Base-by-base conservation (phyloP, 2,888 invertebrate genomes). In the Sipha maydis region DNA sequence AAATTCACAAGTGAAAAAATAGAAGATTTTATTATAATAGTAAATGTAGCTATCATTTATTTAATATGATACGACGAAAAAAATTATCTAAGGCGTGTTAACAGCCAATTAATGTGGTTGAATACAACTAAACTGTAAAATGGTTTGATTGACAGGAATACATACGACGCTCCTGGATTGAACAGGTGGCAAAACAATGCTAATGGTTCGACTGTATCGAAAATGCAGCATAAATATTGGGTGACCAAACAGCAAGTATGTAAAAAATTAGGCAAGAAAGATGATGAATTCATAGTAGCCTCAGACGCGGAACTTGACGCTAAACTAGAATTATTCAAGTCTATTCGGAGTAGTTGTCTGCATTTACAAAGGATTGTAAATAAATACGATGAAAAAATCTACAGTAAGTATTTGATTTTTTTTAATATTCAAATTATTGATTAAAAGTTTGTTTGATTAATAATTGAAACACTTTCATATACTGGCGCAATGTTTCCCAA, bases 201-300 rank as follows among this genome's bases (percentile, higher is more conserved):
- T 21, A 61, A 91, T 48, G 92, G 92, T 89, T 93, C 93, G 34
- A 91, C 93, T 14, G 92, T 94, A 19, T 92, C 93, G 31, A 94
- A 94, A 91, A 95, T 98, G 95, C 97, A 98, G 92, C 97, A 98
- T 92, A 98, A 98, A 91, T 99, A 97, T 92, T 99, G 99, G 99
- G 96, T 99, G 89, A 99, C 99, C 14, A 99, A 99, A 92, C 99
- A 99, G 92, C 96, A 97, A 89, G 96, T 99, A 78, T 95, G 97
- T 90, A 94, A 97, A 91, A 98, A 97, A 93, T 93, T 99, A 83
- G 98, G 98, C 61, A 96, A 97, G 91, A 99, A 99, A 93, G 99
- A 99, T 93, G 99, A 99, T 92, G 98, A 98, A 90, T 97, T 97
- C 93, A 95, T 99, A 90, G 95, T 98, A 41, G 96, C 99, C 25